Evolutionary conservation across 1,140 invertebrate species (phyloP).

Genomic region (Diploscapter pachys): DNA sequence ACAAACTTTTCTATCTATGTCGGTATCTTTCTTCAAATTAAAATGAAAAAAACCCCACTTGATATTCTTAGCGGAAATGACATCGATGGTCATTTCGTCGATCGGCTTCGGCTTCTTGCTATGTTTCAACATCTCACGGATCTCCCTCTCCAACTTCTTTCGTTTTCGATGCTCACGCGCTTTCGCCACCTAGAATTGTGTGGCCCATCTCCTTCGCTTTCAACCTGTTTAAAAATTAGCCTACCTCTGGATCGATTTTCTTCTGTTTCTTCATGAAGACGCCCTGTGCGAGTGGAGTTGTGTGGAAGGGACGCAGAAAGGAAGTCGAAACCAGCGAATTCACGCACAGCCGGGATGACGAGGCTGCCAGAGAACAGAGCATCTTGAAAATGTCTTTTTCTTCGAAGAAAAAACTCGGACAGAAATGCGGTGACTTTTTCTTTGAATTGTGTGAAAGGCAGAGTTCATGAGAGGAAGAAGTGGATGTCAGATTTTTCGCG

Average conservation of each 20-base stretch:
- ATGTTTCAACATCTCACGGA: constrained; percentile 51
- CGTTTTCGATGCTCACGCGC: constrained; percentile 45
- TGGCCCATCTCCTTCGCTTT: neutral
- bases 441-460: too few species aligned
- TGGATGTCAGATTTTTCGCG: too few species aligned
- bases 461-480: too few species aligned
- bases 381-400: neutral
- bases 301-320: neutral
- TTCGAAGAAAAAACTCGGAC: neutral
- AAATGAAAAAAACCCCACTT: constrained; percentile 34
- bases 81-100: constrained; percentile 50
- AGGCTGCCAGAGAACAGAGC: neutral
- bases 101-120: constrained; percentile 57
- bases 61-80: constrained; percentile 49
- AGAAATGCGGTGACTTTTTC: too few species aligned
- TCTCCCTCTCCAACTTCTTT: constrained; percentile 52
- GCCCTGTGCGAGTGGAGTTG: constrained; percentile 11
- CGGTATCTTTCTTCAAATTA: neutral
- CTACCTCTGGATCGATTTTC: constrained; percentile 53
- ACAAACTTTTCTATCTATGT: constrained; percentile 15
- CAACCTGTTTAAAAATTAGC: neutral
- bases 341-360: too few species aligned
- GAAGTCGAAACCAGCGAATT: too few species aligned
- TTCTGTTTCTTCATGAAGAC: constrained; percentile 51
- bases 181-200: constrained; percentile 46